A percentile compares a stretch with the other conserved stretches of the same genome.
Conservation (phyloP, 2,113 vertebrate species). For the Ctenomys sociabilis region DNA sequence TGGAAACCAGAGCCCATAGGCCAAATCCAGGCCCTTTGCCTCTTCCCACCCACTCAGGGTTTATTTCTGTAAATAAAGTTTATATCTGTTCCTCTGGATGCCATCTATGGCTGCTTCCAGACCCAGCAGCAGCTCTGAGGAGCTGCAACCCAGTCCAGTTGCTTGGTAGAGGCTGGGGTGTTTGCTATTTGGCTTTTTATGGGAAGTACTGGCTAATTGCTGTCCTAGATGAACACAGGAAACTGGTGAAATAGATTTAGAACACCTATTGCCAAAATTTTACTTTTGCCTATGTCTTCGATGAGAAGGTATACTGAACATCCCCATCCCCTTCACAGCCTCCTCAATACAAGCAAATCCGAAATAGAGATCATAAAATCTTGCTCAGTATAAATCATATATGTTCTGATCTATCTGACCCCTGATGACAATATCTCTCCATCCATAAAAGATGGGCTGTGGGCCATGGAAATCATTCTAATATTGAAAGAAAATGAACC, state of each 20-base stretch:
- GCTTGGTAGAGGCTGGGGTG: background rate
- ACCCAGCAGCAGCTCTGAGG: background rate
- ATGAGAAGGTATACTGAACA: background rate
- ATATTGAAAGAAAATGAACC: conserved; percentile 14
- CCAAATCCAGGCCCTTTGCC: background rate
- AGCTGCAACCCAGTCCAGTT: background rate
- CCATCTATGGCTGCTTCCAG: background rate
- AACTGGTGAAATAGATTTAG: background rate
- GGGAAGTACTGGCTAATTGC: background rate
- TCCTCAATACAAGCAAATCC: background rate
- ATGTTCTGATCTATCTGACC: background rate
- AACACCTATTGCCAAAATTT: background rate
- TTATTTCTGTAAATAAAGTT: conserved; percentile 17
- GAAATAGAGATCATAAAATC: background rate
- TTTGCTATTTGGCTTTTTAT: background rate
- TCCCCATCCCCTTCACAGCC: background rate
- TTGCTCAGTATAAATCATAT: background rate
- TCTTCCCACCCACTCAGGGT: background rate
- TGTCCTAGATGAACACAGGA: background rate
- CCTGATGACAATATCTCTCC: background rate
- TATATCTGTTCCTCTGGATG: background rate
- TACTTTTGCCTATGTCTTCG: background rate
- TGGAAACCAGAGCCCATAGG: background rate
- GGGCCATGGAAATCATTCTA: background rate
- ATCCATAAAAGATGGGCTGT: background rate